phyloP scores from a whole-genome alignment of 2,888 invertebrate genomes.

The Holacanthella duospinosa region DNA sequence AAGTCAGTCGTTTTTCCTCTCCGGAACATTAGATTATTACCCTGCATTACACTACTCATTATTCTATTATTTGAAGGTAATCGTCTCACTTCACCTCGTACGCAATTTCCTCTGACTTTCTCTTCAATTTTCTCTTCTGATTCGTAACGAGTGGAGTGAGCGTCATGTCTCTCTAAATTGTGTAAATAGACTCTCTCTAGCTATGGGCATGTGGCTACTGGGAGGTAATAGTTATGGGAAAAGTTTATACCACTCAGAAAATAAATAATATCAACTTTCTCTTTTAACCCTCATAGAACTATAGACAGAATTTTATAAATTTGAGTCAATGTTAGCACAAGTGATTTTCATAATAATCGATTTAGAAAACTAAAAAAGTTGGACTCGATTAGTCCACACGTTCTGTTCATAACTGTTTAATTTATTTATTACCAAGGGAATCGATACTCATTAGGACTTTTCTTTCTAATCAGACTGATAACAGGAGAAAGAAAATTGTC shows the following conservation, averaged over 20 bases:
- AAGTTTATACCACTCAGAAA: too few relatives aligned
- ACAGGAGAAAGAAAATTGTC: too few relatives aligned
- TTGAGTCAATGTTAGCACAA: neutral
- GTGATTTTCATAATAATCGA: constrained; percentile 1
- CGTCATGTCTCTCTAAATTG: too few relatives aligned
- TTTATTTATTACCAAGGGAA: neutral
- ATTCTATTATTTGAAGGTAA: constrained; percentile 31
- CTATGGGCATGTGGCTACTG: neutral
- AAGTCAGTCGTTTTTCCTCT: too few relatives aligned
- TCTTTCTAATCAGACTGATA: too few relatives aligned
- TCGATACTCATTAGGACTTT: constrained; percentile 3
- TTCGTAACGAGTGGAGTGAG: neutral
- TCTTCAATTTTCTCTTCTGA: too few relatives aligned
- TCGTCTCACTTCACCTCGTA: constrained; percentile 12
- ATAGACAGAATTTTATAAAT: too few relatives aligned
- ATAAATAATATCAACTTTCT: neutral
- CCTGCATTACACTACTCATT: constrained; percentile 19
- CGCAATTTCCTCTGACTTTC: neutral
- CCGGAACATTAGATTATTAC: constrained; percentile 4
- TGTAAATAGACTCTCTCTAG: neutral
- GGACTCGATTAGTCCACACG: neutral
- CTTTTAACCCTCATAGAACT: neutral
- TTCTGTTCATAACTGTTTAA: constrained; percentile 1
- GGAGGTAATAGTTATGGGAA: too few relatives aligned
- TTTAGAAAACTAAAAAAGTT: neutral